Evolutionary conservation across 1,140 invertebrate genomes (phyloP).

Genomic region (Akabosia matsudoensis): DNA sequence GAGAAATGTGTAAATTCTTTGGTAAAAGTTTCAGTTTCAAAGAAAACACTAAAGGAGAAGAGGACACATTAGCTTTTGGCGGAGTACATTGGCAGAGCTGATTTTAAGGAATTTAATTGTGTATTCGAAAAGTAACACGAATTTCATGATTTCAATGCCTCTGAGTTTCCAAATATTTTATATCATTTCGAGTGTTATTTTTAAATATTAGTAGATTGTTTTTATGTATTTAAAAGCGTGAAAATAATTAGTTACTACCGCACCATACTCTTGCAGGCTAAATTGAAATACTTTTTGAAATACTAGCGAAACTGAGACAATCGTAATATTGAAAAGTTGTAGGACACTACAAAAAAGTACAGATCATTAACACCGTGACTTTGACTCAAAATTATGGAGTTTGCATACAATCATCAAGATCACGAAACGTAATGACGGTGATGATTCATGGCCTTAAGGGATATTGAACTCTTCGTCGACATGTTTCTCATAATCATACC

Average conservation of each 20-base stretch:
- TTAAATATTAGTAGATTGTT: no score
- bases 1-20: constrained; percentile 44
- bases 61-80: no score
- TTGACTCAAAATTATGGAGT: not conserved
- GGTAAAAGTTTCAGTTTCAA: constrained; percentile 25
- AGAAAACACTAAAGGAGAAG: no score
- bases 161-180: not conserved
- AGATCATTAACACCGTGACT: constrained; percentile 7
- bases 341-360: not conserved
- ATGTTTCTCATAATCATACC: not conserved
- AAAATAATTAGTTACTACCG: no score
- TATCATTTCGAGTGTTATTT: no score
- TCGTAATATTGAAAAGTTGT: no score
- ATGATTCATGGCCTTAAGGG: not conserved
- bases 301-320: no score
- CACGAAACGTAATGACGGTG: not conserved
- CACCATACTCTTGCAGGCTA: no score
- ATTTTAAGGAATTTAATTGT: not conserved
- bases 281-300: no score
- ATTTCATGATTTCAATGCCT: not conserved
- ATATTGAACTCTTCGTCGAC: not conserved
- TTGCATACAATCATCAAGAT: not conserved
- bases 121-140: not conserved
- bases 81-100: no score
- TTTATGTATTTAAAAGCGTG: no score